Evolutionary conservation across 2,797 vertebrate genomes (phyloP).

Genomic region (Oophaga sylvatica): DNA sequence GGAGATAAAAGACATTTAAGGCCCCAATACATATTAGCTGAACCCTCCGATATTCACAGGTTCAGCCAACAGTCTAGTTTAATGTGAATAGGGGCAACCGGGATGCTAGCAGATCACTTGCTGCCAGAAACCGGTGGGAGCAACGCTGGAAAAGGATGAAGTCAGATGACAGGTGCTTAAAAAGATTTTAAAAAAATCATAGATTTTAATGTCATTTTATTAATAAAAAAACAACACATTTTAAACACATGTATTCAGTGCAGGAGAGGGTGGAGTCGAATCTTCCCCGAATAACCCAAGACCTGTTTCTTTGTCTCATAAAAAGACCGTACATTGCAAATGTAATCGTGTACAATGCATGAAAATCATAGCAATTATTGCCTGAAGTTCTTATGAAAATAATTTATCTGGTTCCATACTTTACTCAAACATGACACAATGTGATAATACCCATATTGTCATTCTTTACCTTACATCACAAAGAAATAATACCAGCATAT

Average conservation of each 20-base stretch:
- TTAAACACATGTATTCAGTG: neutral
- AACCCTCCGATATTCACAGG: too few species aligned
- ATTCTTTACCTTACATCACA: slow-evolving; percentile 49
- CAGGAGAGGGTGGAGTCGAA: neutral
- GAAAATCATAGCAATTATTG: slow-evolving; percentile 23
- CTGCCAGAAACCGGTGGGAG: too few species aligned
- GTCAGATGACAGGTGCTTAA: too few species aligned
- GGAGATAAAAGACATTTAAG: too few species aligned
- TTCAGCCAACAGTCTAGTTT: too few species aligned
- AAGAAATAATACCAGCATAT: slow-evolving; percentile 55
- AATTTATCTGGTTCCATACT: neutral
- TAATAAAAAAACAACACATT: neutral
- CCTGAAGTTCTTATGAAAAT: slow-evolving; percentile 34
- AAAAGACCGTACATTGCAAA: slow-evolving; percentile 26
- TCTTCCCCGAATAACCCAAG: neutral
- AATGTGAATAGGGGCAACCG: too few species aligned
- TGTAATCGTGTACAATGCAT: slow-evolving; percentile 21
- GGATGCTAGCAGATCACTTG: too few species aligned
- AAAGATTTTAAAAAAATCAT: too few species aligned
- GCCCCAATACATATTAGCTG: too few species aligned
- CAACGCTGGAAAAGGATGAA: too few species aligned
- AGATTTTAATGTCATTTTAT: too few species aligned
- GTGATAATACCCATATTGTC: slow-evolving; percentile 37
- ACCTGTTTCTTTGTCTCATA: neutral
- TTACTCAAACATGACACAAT: slow-evolving; percentile 20